Conservation (phyloP, 2,113 vertebrate genomes). For the Tauraco erythrolophus region DNA sequence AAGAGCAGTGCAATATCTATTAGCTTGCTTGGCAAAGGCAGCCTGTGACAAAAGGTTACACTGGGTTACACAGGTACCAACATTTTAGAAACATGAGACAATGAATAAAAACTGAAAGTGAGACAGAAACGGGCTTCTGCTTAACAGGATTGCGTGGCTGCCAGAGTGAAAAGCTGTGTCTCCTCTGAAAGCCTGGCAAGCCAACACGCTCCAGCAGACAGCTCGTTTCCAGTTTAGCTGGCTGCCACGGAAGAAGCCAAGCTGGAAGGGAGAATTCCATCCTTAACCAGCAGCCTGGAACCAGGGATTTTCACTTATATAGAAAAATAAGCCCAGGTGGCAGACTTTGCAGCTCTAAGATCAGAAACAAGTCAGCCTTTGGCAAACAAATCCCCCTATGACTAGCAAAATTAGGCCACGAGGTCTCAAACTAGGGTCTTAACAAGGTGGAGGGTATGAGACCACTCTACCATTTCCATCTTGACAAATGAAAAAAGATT, state of each 20-base stretch:
- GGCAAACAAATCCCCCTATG: not conserved
- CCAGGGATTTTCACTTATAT: not conserved
- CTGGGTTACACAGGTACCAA: not conserved
- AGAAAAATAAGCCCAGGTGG: not conserved
- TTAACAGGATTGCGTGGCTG: not conserved
- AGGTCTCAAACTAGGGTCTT: not conserved
- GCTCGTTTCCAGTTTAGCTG: not conserved
- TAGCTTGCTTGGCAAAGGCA: not conserved
- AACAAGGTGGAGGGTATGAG: not conserved
- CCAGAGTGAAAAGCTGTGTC: not conserved
- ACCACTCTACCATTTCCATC: not conserved
- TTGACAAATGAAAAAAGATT: not conserved
- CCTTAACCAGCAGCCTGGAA: not conserved
- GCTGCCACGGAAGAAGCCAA: not conserved
- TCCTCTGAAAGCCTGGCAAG: not conserved
- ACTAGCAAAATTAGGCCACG: not conserved
- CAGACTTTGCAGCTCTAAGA: not conserved
- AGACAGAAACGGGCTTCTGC: not conserved
- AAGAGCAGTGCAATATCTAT: not conserved
- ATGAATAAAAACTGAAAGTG: not conserved
- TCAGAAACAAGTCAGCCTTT: not conserved
- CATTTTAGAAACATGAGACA: not conserved
- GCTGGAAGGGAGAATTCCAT: not conserved
- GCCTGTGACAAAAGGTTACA: not conserved
- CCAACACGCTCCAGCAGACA: not conserved